These are phyloP conservation scores for Crocallis elinguaria DNA, from an alignment of 2,888 invertebrate genomes.

Conservation along the genomic window DNA sequence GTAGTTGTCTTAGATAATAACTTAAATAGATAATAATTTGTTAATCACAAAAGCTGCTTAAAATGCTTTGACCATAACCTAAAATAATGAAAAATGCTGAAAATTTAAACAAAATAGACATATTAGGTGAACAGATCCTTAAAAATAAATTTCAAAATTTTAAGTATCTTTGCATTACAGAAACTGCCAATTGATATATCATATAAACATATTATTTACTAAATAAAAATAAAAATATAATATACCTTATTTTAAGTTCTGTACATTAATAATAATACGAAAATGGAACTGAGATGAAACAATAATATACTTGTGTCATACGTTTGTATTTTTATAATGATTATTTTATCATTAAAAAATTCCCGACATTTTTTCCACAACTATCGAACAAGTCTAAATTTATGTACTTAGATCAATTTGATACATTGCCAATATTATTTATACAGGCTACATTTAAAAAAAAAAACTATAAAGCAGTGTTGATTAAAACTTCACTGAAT, in stretches of 20 bases:
- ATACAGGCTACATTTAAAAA: too few relatives aligned
- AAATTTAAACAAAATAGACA: not conserved
- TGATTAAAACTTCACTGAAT: too few relatives aligned
- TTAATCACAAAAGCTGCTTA: conserved; percentile 28
- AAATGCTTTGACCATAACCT: too few relatives aligned
- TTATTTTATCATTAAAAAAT: too few relatives aligned
- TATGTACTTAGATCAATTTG: too few relatives aligned
- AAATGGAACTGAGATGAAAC: conserved; percentile 50
- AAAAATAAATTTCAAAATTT: conserved; percentile 29
- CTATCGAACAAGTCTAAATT: too few relatives aligned
- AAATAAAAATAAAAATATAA: conserved; percentile 45
- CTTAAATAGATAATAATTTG: conserved; percentile 6
- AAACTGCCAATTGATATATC: conserved; percentile 33
- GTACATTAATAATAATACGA: conserved; percentile 51
- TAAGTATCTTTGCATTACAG: conserved; percentile 54
- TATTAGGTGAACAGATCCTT: not conserved
- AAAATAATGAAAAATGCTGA: conserved; percentile 7
- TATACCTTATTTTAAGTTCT: conserved; percentile 50
- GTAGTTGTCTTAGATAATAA: conserved; percentile 22
- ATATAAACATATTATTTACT: conserved; percentile 27
- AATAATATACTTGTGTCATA: conserved; percentile 30
- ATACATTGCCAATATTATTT: too few relatives aligned
- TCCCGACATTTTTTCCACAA: too few relatives aligned
- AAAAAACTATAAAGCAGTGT: too few relatives aligned
- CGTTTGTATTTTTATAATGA: not conserved